These are phyloP conservation scores for Volucella zonaria DNA, from an alignment of 2,888 invertebrate species.

Conservation along the genomic window DNA sequence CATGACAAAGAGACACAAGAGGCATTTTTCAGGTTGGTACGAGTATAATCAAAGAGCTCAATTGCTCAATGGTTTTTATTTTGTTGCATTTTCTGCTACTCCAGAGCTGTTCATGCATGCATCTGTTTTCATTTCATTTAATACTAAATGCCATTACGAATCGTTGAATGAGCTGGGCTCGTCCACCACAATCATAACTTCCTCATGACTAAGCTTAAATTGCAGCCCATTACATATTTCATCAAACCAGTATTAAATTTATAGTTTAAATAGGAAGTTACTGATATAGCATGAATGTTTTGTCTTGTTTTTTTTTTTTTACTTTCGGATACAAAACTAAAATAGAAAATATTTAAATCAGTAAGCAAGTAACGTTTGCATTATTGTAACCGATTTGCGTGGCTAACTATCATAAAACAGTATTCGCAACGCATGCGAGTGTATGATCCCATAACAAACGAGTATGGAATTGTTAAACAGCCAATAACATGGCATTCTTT, in stretches of 20 bases:
- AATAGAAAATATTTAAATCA: slow-evolving; percentile 1
- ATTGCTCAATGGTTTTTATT: not conserved
- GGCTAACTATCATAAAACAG: slow-evolving; percentile 20
- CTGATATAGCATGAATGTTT: no score
- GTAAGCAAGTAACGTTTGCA: slow-evolving; percentile 2
- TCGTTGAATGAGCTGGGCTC: not conserved
- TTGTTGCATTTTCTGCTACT: not conserved
- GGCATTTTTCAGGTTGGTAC: no score
- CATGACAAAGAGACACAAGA: no score
- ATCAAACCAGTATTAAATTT: not conserved
- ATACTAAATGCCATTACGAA: not conserved
- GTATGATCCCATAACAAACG: slow-evolving; percentile 9
- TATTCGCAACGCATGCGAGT: slow-evolving; percentile 7
- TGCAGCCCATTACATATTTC: not conserved
- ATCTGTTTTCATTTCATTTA: slow-evolving; percentile 6
- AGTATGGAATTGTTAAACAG: slow-evolving; percentile 19
- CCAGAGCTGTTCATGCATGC: not conserved
- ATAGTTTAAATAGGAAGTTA: not conserved
- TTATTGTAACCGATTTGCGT: slow-evolving; percentile 34
- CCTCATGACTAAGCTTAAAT: not conserved
- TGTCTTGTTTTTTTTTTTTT: no score
- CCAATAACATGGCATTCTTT: not conserved
- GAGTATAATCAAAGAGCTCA: not conserved
- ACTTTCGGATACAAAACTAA: no score
- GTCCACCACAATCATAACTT: not conserved